Evolutionary conservation across 2,113 vertebrate genomes (phyloP).

Genomic region (Indicator maculatus): DNA sequence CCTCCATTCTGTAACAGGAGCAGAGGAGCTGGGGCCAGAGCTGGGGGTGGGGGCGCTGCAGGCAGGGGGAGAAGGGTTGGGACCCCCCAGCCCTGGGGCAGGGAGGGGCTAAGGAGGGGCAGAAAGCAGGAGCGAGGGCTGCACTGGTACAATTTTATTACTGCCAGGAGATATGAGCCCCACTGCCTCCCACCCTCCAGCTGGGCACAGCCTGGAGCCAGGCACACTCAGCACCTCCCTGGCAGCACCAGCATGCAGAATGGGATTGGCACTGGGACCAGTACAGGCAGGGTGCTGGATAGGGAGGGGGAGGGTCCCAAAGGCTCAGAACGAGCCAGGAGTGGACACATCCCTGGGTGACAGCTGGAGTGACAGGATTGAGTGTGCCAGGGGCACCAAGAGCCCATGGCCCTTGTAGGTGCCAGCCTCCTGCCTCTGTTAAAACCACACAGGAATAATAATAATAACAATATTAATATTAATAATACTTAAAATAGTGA

Average conservation of each 20-base stretch:
- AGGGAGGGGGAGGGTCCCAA: rapidly evolving
- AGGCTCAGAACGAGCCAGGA: rapidly evolving
- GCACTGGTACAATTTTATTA: neutral
- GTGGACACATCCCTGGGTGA: rapidly evolving
- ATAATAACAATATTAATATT: neutral
- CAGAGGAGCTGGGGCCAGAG: neutral
- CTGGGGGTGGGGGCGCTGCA: neutral
- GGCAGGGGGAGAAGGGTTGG: neutral
- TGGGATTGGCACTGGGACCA: neutral
- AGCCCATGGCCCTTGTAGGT: rapidly evolving
- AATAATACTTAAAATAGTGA: neutral
- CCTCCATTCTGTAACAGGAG: conserved; percentile 1
- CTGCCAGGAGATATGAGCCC: neutral
- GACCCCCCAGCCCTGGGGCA: neutral
- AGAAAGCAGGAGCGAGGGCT: neutral
- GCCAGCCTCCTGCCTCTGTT: neutral
- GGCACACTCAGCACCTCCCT: rapidly evolving
- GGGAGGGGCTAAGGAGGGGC: too few species aligned
- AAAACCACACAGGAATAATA: neutral
- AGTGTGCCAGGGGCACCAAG: neutral
- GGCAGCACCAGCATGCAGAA: rapidly evolving
- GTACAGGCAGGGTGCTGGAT: rapidly evolving
- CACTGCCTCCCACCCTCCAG: rapidly evolving
- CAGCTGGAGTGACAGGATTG: neutral
- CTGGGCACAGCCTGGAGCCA: neutral